Percentiles rank a stretch among this genome's conserved stretches.
Evolutionary conservation across 2,113 vertebrate genomes (phyloP).

Genomic region (Pygoscelis adeliae): DNA sequence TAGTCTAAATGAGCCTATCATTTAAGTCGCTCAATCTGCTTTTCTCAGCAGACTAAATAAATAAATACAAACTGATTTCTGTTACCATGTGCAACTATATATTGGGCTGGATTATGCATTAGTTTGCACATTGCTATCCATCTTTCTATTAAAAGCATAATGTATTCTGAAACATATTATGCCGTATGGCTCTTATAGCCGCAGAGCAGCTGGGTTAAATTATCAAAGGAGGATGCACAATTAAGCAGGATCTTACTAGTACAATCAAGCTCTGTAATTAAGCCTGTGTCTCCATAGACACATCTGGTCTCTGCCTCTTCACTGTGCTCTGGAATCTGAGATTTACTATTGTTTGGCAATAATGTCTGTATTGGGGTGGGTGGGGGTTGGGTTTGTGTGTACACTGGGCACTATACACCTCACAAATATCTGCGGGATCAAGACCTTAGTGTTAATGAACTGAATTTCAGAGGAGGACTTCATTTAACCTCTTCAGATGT

Average conservation of each 20-base stretch:
- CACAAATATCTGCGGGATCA: neutral
- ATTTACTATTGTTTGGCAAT: neutral
- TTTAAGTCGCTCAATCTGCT: neutral
- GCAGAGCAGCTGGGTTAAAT: slow-evolving; percentile 40
- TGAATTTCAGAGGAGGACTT: neutral
- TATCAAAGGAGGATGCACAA: slow-evolving; percentile 43
- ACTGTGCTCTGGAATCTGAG: neutral
- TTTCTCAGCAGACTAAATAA: neutral
- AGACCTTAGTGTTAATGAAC: neutral
- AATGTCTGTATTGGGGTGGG: accelerated
- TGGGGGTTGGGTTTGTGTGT: accelerated
- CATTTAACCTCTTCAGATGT: neutral
- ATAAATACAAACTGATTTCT: neutral
- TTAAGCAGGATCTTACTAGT: slow-evolving; percentile 39
- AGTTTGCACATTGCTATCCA: neutral
- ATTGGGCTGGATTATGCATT: neutral
- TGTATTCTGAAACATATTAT: neutral
- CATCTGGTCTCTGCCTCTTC: slow-evolving; percentile 29
- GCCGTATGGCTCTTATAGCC: neutral
- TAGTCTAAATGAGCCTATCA: neutral
- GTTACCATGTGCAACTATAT: neutral
- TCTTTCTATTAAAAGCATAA: neutral
- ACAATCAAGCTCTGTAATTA: slow-evolving; percentile 27
- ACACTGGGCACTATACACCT: neutral
- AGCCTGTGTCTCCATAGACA: slow-evolving; percentile 12